phyloP scores from a whole-genome alignment of 2,113 vertebrate species.

The Lutjanus erythropterus region DNA sequence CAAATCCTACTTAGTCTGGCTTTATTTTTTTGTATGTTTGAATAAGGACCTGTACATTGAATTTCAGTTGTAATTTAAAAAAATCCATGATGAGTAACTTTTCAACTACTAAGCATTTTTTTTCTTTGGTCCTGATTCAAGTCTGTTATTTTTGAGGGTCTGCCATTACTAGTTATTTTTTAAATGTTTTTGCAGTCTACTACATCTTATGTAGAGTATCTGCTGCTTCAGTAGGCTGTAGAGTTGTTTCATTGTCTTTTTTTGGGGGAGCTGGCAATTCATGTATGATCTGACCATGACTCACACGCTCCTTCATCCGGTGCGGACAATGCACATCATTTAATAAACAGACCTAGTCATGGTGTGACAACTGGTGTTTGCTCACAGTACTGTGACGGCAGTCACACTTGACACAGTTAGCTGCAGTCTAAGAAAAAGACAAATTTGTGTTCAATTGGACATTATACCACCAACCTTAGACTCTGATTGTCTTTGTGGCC shows the following conservation, averaged over 20 bases:
- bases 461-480: neutral
- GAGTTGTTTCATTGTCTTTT: neutral
- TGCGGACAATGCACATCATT: constrained; percentile 19
- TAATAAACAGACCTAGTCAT: constrained; percentile 17
- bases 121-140: neutral
- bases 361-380: constrained; percentile 30
- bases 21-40: too few relatives aligned
- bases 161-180: neutral
- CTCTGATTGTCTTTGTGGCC: constrained; percentile 11
- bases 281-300: constrained; percentile 22
- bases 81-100: neutral
- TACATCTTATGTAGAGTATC: neutral
- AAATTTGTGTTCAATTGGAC: neutral
- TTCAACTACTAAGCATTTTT: neutral
- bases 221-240: neutral
- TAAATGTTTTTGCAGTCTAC: neutral
- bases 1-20: too few relatives aligned
- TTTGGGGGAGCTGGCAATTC: neutral
- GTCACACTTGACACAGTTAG: constrained; percentile 9
- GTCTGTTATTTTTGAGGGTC: neutral
- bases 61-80: neutral
- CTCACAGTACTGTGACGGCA: constrained; percentile 11
- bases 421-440: neutral
- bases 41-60: neutral
- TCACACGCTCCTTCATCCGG: constrained; percentile 22